A percentile compares a stretch with the other conserved stretches of the same genome.
Conservation (phyloP, 2,113 vertebrate genomes). For the Neomonachus schauinslandi region DNA sequence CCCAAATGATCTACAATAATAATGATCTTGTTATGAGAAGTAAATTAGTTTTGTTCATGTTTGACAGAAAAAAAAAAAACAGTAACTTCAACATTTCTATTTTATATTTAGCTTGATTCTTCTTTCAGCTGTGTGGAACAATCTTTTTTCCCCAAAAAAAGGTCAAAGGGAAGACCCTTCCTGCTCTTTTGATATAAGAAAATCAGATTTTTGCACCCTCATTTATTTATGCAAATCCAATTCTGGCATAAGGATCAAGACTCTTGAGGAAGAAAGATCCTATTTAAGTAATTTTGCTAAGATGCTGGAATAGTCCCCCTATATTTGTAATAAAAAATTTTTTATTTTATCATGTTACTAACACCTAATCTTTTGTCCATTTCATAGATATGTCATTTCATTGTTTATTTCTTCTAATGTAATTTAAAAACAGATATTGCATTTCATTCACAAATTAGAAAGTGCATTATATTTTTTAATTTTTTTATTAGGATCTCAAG, state of each 20-base stretch:
- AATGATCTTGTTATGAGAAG: conserved; percentile 1
- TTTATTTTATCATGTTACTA: not conserved
- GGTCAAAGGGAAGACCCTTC: conserved; percentile 21
- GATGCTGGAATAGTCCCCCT: not conserved
- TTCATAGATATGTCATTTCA: conserved; percentile 24
- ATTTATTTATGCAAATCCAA: conserved; percentile 53
- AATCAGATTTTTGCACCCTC: not conserved
- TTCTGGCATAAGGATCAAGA: conserved; percentile 25
- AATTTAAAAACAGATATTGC: conserved; percentile 56
- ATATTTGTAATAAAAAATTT: conserved; percentile 22
- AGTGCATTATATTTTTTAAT: conserved; percentile 60
- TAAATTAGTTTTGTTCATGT: conserved; percentile 53
- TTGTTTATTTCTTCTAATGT: conserved; percentile 57
- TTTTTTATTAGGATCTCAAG: conserved; percentile 87
- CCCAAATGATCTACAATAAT: not conserved
- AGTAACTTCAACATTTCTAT: conserved; percentile 24
- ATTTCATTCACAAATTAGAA: conserved; percentile 60
- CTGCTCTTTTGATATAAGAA: conserved; percentile 34
- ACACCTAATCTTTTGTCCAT: conserved; percentile 11
- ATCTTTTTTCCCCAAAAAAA: not conserved
- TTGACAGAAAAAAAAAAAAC: not conserved
- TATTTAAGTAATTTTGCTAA: conserved; percentile 46
- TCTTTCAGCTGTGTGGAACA: not conserved
- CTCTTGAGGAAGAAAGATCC: conserved; percentile 48
- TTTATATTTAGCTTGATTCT: conserved; percentile 45